Conservation (phyloP, 1,140 invertebrate genomes). For the Frieseomelitta varia region DNA sequence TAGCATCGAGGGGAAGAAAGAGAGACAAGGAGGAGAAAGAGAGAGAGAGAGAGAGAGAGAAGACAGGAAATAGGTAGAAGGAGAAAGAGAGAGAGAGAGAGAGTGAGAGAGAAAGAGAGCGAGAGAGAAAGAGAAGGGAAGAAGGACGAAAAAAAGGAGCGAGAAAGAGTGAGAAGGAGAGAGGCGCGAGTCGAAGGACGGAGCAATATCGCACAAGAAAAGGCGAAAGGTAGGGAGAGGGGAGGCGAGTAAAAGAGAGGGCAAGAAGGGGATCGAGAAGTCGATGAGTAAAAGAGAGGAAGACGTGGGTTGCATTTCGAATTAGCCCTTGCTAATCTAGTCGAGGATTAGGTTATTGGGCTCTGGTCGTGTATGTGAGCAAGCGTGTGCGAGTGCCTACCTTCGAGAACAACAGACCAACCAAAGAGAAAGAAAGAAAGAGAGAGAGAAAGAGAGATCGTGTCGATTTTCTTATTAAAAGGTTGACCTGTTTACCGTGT, state of each 20-base stretch:
- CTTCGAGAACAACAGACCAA: background rate
- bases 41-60: conserved; percentile 21
- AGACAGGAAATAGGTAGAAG: conserved; percentile 3
- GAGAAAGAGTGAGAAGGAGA: conserved; percentile 53
- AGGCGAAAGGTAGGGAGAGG: conserved; percentile 26
- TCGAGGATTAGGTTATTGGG: conserved; percentile 63
- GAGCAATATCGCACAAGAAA: conserved; percentile 30
- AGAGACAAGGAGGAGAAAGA: background rate
- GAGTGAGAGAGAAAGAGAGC: conserved; percentile 47
- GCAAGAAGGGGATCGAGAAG: conserved; percentile 20
- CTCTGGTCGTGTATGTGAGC: background rate
- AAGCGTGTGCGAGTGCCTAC: conserved; percentile 38
- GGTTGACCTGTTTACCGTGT: background rate
- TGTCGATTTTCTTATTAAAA: background rate
- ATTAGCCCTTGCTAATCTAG: conserved; percentile 65
- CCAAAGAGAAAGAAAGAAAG: background rate
- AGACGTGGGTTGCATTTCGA: conserved; percentile 45
- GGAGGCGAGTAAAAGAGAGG: conserved; percentile 22
- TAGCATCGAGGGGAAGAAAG: conserved; percentile 12
- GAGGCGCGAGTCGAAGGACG: conserved; percentile 45
- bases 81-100: conserved; percentile 10
- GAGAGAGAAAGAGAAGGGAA: conserved; percentile 21
- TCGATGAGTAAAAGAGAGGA: conserved; percentile 44
- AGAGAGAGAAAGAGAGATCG: background rate
- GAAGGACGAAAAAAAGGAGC: conserved; percentile 36